Conservation (phyloP, 2,113 vertebrate species). For the Bothrops jararaca region DNA sequence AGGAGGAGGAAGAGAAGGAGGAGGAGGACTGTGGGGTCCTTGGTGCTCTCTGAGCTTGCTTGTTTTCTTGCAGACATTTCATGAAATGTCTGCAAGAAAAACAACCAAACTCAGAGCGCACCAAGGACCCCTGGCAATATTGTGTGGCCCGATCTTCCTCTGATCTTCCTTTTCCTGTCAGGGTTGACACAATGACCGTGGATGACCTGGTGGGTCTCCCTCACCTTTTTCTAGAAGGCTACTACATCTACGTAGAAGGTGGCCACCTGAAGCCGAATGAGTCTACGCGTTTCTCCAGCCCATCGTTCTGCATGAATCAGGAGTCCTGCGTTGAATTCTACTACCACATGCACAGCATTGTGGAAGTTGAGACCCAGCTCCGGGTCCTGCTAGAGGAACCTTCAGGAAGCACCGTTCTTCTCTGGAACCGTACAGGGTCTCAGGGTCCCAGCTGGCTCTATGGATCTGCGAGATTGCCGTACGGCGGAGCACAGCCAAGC, state of each 20-base stretch:
- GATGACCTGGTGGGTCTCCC: neutral
- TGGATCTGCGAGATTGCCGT: slow-evolving; percentile 62
- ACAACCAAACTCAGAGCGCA: neutral
- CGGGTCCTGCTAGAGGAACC: slow-evolving; percentile 54
- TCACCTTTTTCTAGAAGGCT: slow-evolving; percentile 58
- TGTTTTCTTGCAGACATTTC: too few species aligned
- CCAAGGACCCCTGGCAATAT: neutral
- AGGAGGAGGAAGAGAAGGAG: too few species aligned
- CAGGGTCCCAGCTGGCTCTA: slow-evolving; percentile 72
- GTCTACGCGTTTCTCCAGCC: slow-evolving; percentile 67
- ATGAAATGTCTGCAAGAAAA: too few species aligned
- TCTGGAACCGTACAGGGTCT: slow-evolving; percentile 65
- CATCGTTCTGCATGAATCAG: slow-evolving; percentile 35
- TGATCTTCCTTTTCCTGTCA: neutral
- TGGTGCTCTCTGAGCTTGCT: too few species aligned
- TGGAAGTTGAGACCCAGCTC: slow-evolving; percentile 39
- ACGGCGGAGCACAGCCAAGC: slow-evolving; percentile 32
- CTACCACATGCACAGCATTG: slow-evolving; percentile 73
- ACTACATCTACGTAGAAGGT: slow-evolving; percentile 74
- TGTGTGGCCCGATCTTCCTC: neutral
- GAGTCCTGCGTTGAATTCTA: slow-evolving; percentile 71
- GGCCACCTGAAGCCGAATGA: slow-evolving; percentile 63
- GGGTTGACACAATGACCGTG: neutral
- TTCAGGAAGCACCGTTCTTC: neutral
- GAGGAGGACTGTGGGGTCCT: too few species aligned